Evolutionary conservation across 2,797 vertebrate species (phyloP).

Genomic region (Cottoperca gobio): DNA sequence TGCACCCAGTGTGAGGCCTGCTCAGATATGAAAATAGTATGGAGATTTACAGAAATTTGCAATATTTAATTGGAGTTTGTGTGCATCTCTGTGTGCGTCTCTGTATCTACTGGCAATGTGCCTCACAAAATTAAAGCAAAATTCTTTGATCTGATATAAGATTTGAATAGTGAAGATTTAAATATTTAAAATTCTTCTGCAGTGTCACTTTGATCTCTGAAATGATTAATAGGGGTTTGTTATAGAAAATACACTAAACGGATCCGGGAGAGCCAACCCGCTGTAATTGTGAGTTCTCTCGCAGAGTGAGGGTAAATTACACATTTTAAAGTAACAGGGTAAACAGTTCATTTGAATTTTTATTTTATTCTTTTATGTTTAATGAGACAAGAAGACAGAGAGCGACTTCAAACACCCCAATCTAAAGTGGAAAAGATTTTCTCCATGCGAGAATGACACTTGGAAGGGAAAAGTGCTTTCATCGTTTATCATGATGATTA

Average conservation of each 20-base stretch:
- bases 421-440: conserved; percentile 75
- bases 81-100: conserved; percentile 79
- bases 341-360: conserved; percentile 86
- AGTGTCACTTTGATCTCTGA: conserved; percentile 85
- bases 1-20: conserved; percentile 72
- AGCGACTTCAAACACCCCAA: conserved; percentile 83
- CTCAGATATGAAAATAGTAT: conserved; percentile 80
- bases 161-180: conserved; percentile 87
- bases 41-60: conserved; percentile 81
- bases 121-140: conserved; percentile 83
- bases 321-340: conserved; percentile 86
- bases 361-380: conserved; percentile 82
- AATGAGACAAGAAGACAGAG: conserved; percentile 85
- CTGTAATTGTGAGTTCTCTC: conserved; percentile 84
- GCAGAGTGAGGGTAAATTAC: conserved; percentile 82
- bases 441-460: conserved; percentile 77
- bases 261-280: conserved; percentile 78
- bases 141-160: conserved; percentile 87
- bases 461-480: conserved; percentile 71
- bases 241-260: conserved; percentile 86
- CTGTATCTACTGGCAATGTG: conserved; percentile 79
- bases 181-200: conserved; percentile 87
- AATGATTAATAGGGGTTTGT: conserved; percentile 88
- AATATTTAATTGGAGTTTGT: conserved; percentile 86
- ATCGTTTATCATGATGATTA: conserved; percentile 80